A percentile compares a stretch with the other conserved stretches of the same genome.
Evolutionary conservation across 37 sponge, comb jelly and placozoan genomes (phyloP).

Genomic region (Spongilla lacustris): DNA sequence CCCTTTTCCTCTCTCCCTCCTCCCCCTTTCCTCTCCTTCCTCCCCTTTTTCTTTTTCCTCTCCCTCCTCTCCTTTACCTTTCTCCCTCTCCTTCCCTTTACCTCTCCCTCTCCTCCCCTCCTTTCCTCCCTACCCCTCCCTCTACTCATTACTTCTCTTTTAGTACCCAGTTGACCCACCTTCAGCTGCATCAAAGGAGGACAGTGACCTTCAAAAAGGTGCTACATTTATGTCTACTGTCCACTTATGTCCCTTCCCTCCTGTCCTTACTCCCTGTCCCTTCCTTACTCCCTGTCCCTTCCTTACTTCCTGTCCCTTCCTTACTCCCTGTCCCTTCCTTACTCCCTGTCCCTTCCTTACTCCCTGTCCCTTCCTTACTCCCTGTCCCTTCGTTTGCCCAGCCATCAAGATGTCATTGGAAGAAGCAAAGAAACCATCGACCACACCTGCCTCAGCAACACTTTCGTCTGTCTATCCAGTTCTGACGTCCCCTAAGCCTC

Average conservation of each 20-base stretch:
- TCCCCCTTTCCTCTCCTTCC: not conserved
- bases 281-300: no score
- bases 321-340: no score
- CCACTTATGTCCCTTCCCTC: not conserved
- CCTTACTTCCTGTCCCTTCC: no score
- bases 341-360: not conserved
- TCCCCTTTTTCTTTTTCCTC: not conserved
- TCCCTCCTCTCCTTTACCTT: not conserved
- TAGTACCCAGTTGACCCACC: not conserved
- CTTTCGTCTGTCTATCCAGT: not conserved
- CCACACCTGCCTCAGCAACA: not conserved
- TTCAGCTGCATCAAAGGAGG: conserved; percentile 1
- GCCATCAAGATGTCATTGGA: not conserved
- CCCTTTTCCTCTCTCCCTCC: not conserved
- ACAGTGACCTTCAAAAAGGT: not conserved
- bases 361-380: not conserved
- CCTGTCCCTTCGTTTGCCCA: not conserved
- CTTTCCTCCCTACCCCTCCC: not conserved
- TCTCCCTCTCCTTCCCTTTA: not conserved
- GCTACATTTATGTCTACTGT: not conserved
- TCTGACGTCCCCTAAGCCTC: not conserved
- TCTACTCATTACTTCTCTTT: not conserved
- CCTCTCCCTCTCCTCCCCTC: conserved; percentile 4
- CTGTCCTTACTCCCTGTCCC: no score
- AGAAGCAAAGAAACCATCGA: not conserved